Evolutionary conservation across 1,140 invertebrate genomes (phyloP).

Genomic region (Notospermus geniculatus): DNA sequence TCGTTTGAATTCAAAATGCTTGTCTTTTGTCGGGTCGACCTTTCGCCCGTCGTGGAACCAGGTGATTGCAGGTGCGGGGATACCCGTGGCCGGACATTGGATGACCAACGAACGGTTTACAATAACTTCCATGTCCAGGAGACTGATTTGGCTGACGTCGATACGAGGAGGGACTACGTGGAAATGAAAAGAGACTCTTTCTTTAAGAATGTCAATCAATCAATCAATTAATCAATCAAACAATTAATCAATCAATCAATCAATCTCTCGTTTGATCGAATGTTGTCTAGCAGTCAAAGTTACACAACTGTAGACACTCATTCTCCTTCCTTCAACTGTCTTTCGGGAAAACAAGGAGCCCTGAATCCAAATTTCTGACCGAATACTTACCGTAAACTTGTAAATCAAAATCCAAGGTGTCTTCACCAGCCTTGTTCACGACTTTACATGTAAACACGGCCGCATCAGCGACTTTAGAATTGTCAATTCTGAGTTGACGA

Average conservation of each 20-base stretch:
- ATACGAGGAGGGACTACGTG: conserved; percentile 48
- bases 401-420: conserved; percentile 46
- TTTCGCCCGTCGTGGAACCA: conserved; percentile 49
- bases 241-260: too few species aligned
- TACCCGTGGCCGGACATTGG: conserved; percentile 46
- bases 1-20: conserved; percentile 25
- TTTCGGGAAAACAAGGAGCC: too few species aligned
- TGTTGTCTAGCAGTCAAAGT: too few species aligned
- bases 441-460: conserved; percentile 47
- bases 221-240: too few species aligned
- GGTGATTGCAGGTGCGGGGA: conserved; percentile 45
- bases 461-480: conserved; percentile 30
- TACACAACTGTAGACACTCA: too few species aligned
- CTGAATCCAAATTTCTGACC: not conserved
- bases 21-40: conserved; percentile 28
- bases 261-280: too few species aligned
- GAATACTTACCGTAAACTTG: conserved; percentile 16
- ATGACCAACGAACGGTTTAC: conserved; percentile 34
- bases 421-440: conserved; percentile 52
- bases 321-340: too few species aligned
- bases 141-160: conserved; percentile 28
- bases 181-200: not conserved
- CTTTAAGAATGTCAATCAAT: too few species aligned
- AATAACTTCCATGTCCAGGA: conserved; percentile 39
- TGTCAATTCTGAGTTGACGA: conserved; percentile 40